phyloP scores from a whole-genome alignment of 1,140 invertebrate species.

The Galleria mellonella region DNA sequence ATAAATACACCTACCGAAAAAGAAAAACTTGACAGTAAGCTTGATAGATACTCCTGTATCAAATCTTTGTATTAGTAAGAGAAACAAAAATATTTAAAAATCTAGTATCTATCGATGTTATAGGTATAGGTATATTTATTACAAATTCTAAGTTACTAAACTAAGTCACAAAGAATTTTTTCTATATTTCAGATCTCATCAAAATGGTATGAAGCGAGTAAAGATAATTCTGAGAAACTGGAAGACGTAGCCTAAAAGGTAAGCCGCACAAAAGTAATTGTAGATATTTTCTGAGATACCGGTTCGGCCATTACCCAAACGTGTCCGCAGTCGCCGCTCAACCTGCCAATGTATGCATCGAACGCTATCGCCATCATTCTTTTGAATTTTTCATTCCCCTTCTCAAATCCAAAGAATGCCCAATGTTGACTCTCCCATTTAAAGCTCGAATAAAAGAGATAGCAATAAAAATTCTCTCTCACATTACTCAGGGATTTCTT shows the following conservation, averaged over 20 bases:
- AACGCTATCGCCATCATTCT: slow-evolving; percentile 32
- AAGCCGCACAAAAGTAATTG: slow-evolving; percentile 10
- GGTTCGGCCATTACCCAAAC: slow-evolving; percentile 5
- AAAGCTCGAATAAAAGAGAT: slow-evolving; percentile 18
- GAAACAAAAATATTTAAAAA: no score
- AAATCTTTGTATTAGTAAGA: no score
- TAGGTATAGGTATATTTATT: no score
- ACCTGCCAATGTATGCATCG: slow-evolving; percentile 16
- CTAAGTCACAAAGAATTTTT: slow-evolving; percentile 14
- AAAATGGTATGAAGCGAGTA: slow-evolving; percentile 50
- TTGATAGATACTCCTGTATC: no score
- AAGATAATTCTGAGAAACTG: slow-evolving; percentile 6
- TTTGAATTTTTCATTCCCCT: slow-evolving; percentile 63
- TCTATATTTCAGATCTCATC: slow-evolving; percentile 47
- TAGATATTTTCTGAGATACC: neutral
- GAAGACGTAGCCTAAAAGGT: slow-evolving; percentile 49
- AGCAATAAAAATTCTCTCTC: slow-evolving; percentile 27
- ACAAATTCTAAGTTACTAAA: no score
- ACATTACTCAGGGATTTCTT: slow-evolving; percentile 4
- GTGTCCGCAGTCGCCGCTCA: slow-evolving; percentile 6
- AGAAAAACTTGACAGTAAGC: no score
- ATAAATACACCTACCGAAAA: no score
- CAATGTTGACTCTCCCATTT: neutral
- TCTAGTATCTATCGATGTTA: no score
- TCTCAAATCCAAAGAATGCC: slow-evolving; percentile 47